phyloP scores from a whole-genome alignment of 2,113 vertebrate genomes.

The Crocuta crocuta region DNA sequence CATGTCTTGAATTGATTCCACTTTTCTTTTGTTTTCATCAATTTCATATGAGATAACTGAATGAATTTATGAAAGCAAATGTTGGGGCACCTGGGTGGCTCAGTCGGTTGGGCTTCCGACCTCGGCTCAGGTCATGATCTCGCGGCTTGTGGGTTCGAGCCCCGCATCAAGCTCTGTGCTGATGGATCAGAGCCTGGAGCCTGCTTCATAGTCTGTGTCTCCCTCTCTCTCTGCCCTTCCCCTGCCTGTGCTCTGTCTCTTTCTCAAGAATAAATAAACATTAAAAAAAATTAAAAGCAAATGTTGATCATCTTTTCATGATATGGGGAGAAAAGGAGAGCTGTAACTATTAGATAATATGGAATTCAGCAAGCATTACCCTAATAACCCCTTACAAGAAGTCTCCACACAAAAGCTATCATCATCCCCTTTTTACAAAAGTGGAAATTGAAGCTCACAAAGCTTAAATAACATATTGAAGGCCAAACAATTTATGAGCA shows the following conservation, averaged over 20 bases:
- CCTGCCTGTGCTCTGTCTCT: too few species aligned
- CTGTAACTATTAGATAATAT: neutral
- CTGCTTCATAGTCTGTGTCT: too few species aligned
- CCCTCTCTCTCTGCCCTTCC: too few species aligned
- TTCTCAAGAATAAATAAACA: too few species aligned
- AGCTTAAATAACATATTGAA: neutral
- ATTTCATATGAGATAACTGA: neutral
- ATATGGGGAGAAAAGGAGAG: neutral
- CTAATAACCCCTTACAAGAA: neutral
- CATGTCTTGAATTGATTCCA: neutral
- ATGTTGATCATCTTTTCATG: neutral
- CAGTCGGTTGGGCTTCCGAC: too few species aligned
- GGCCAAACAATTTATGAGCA: neutral
- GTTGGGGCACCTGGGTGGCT: neutral
- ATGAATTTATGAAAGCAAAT: neutral
- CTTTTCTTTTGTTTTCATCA: neutral
- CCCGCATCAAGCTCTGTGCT: too few species aligned
- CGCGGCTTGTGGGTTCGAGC: too few species aligned
- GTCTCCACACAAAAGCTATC: neutral
- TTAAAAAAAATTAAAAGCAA: too few species aligned
- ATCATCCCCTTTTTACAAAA: neutral
- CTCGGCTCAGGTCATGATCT: too few species aligned
- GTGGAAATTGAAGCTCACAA: neutral
- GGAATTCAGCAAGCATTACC: neutral
- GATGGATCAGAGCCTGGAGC: too few species aligned